Evolutionary conservation across 2,113 vertebrate genomes (phyloP), one percentile per base, ranked within the genome.

Genomic region (Gobius niger): DNA sequence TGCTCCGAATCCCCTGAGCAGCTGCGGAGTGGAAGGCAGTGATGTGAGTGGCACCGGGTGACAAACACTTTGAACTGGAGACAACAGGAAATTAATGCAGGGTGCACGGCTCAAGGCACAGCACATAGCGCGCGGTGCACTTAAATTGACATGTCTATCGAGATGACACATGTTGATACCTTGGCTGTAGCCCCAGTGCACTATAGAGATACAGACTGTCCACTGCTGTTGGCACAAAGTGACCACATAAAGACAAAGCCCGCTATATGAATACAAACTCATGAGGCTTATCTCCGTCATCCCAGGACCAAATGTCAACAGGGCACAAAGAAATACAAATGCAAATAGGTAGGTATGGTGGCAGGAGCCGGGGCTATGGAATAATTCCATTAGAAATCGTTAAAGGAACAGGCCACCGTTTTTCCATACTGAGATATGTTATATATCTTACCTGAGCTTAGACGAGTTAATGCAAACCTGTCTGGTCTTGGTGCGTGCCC

Each of bases 81-180:
- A 87, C 81, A 86, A 88, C 89, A 90, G 84, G 82, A 90, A 90
- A 90, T 91, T 59, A 89, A 91, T 91, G 89, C 84, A 86, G 78
- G 72, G 69, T 88, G 82, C 24, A 68, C 82, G 54, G 84, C 80
- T 87, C 77, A 81, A 85, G 85, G 86, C 85, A 69, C 73, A 81
- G 63, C 74, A 73, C 81, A 63, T 76, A 69, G 81, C 82, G 82
- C 73, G 78, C 65, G 57, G 76, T 77, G 64, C 82, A 81, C 73
- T 82, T 81, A 83, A 85, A 89, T 85, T 89, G 90, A 91, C 89
- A 87, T 81, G 71, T 90, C 84, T 84, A 73, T 87, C 78, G 70
- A 74, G 82, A 87, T 89, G 87, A 87, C 88, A 87, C 87, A 75
- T 86, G 85, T 78, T 87, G 82, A 90, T 87, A 81, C 68, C 63